Evolutionary conservation across 2,888 invertebrate genomes (phyloP).

Genomic region (Oegoconia quadripuncta): DNA sequence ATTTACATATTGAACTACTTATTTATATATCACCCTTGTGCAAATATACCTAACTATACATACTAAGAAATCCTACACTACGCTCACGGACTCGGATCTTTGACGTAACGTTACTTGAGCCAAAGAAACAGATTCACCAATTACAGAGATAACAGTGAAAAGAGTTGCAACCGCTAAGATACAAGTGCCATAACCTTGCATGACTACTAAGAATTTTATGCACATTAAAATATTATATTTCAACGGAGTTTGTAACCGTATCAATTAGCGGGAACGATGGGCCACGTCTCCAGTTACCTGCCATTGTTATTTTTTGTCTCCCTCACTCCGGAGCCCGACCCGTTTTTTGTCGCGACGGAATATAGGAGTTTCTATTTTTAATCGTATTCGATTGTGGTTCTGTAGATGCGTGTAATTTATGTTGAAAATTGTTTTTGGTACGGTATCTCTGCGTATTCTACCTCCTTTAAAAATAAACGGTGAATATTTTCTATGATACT

Average conservation of each 20-base stretch:
- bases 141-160: no score
- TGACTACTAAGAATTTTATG: constrained; percentile 19
- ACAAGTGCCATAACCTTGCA: no score
- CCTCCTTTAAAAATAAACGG: background rate
- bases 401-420: constrained; percentile 20
- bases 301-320: constrained; percentile 42
- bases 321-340: constrained; percentile 1
- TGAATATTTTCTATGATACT: no score
- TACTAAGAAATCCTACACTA: no score
- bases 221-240: constrained; percentile 27
- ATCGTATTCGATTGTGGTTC: constrained; percentile 20
- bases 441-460: constrained; percentile 11
- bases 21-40: no score
- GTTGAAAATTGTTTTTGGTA: constrained; percentile 19
- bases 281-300: constrained; percentile 49
- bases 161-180: no score
- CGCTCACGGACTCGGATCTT: no score
- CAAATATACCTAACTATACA: no score
- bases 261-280: constrained; percentile 36
- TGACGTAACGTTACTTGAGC: no score
- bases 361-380: constrained; percentile 14
- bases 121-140: no score
- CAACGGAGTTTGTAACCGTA: constrained; percentile 29
- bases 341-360: constrained; percentile 5
- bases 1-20: no score